Evolutionary conservation across 2,888 invertebrate species (phyloP).

Genomic region (Drosophila helvetica): DNA sequence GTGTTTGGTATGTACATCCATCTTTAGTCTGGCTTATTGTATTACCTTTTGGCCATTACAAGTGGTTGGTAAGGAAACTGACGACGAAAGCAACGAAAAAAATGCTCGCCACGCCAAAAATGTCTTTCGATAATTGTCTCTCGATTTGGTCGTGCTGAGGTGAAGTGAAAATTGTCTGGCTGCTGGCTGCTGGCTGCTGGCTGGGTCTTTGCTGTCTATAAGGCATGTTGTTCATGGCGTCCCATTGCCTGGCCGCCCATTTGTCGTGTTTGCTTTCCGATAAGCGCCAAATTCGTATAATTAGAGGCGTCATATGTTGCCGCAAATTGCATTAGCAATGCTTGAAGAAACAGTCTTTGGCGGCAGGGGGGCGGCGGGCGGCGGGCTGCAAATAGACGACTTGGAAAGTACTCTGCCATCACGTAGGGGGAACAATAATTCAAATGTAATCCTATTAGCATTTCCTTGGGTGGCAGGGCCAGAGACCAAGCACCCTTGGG

Average conservation of each 20-base stretch:
- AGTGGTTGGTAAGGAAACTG: constrained; percentile 65
- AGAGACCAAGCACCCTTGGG: no score
- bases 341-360: constrained; percentile 21
- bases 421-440: neutral
- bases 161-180: constrained; percentile 65
- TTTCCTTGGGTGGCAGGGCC: neutral
- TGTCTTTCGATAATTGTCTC: constrained; percentile 67
- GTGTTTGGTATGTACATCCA: constrained; percentile 12
- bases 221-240: constrained; percentile 42
- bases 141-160: constrained; percentile 58
- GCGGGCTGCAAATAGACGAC: constrained; percentile 7
- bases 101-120: constrained; percentile 64
- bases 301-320: constrained; percentile 71
- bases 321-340: constrained; percentile 64
- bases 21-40: constrained; percentile 52
- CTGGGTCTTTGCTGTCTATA: constrained; percentile 25
- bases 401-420: constrained; percentile 5
- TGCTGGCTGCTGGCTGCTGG: no score
- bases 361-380: neutral
- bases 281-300: constrained; percentile 77
- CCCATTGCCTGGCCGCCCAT: constrained; percentile 66
- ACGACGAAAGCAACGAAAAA: constrained; percentile 34
- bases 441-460: neutral
- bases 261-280: constrained; percentile 70
- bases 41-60: constrained; percentile 52